Conservation (phyloP, 53 echinoderm and acorn worm species). For the Henricia sp. region DNA sequence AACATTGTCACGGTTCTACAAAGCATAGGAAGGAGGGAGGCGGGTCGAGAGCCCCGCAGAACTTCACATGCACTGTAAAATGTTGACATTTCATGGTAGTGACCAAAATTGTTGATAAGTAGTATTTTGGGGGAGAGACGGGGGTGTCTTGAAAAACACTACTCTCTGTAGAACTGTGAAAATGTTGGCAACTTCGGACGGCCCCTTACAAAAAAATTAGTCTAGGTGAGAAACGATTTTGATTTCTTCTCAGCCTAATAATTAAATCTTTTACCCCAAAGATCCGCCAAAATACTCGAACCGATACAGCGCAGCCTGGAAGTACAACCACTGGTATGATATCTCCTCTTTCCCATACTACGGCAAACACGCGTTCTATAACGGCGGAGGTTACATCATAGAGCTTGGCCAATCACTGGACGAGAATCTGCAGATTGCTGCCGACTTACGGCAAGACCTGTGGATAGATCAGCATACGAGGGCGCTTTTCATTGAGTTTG, state of each 20-base stretch:
- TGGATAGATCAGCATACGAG: constrained; percentile 94
- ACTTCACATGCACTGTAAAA: too few relatives aligned
- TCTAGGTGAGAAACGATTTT: too few relatives aligned
- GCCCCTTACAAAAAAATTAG: too few relatives aligned
- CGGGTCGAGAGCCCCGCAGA: too few relatives aligned
- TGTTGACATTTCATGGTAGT: too few relatives aligned
- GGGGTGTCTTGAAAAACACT: too few relatives aligned
- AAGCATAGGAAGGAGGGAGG: too few relatives aligned
- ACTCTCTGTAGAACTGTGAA: too few relatives aligned
- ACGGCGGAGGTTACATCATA: constrained; percentile 90
- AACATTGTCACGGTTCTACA: too few relatives aligned
- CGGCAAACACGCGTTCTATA: constrained; percentile 78
- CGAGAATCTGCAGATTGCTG: constrained; percentile 50
- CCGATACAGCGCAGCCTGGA: constrained; percentile 68
- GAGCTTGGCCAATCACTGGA: constrained; percentile 60
- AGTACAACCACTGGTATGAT: constrained; percentile 68
- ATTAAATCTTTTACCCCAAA: constrained; percentile 3
- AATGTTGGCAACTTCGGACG: too few relatives aligned
- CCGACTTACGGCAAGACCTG: constrained; percentile 71
- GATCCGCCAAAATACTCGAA: constrained; percentile 54
- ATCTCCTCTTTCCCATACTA: constrained; percentile 79
- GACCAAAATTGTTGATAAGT: too few relatives aligned
- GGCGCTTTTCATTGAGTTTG: constrained; percentile 94
- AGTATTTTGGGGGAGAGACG: too few relatives aligned
- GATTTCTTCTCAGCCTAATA: not conserved